Base-by-base conservation (phyloP, 2,888 invertebrate genomes). In the Acheta domesticus region DNA sequence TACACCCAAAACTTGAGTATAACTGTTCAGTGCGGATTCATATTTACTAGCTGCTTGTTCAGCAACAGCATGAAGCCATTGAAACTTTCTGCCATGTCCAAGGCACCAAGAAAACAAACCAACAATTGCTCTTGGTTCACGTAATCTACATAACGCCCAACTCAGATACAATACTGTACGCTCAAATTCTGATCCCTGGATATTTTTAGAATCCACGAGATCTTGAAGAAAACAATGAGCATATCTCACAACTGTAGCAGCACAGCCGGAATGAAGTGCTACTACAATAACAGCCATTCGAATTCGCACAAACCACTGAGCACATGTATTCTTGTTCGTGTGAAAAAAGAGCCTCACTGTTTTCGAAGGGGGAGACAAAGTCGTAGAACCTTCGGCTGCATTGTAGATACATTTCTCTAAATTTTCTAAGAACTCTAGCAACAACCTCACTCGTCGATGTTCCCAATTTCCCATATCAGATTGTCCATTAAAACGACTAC, bases 341-440 rank as follows among this genome's bases (percentile, higher is more conserved):
- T 94, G 93, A 85, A 99, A 99, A 86, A 99, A 99, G 5, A 95
- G 94, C 82, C 94, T 91, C 0, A 97, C 96, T 20, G 93, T 85
- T 87, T 98, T 97, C 2, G 92, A 90, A 0, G 95, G 91, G 0
- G 93, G 89, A 8, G 92, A 90, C 83, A 97, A 88, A 0, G 96
- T 95, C 77, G 93, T 91, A 0, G 97, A 95, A 0, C 98, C 98
- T 85, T 98, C 96, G 4, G 95, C 93, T 0, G 98, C 97, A 88
- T 97, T 98, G 86, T 96, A 96, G 85, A 98, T 95, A 48, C 93
- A 91, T 85, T 97, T 96, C 86, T 99, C 98, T 78, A 99, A 88
- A 83, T 94, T 92, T 86, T 98, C 97, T 86, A 98, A 90, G 84
- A 98, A 97, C 84, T 96, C 94, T 48, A 98, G 89, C 23, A 99